Evolutionary conservation across 2,888 invertebrate genomes (phyloP).

Genomic region (Drosophila gaucha): DNA sequence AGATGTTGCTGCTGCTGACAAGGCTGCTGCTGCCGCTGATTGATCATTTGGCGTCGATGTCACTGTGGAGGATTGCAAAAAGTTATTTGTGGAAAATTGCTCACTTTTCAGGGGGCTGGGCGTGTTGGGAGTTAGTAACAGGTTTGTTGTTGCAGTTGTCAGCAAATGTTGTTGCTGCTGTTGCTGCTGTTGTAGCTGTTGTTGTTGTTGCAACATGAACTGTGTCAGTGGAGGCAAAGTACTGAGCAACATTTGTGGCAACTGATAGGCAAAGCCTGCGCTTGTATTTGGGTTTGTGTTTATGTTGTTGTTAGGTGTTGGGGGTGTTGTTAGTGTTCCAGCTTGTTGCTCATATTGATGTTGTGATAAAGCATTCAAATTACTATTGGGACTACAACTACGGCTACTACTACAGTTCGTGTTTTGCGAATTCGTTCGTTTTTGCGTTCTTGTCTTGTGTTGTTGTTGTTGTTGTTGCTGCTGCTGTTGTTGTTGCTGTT

Average conservation of each 20-base stretch:
- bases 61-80: slow-evolving; percentile 84
- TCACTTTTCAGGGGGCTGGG: slow-evolving; percentile 44
- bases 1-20: slow-evolving; percentile 31
- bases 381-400: slow-evolving; percentile 85
- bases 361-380: slow-evolving; percentile 74
- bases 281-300: slow-evolving; percentile 38
- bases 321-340: slow-evolving; percentile 54
- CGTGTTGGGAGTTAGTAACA: slow-evolving; percentile 70
- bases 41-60: slow-evolving; percentile 83
- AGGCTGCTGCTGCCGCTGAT: slow-evolving; percentile 40
- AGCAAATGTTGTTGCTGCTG: slow-evolving; percentile 70
- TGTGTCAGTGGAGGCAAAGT: slow-evolving; percentile 73
- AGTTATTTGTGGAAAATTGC: slow-evolving; percentile 76
- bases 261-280: slow-evolving; percentile 37
- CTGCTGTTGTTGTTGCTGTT: slow-evolving; percentile 25
- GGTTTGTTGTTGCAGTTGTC: slow-evolving; percentile 63
- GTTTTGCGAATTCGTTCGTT: slow-evolving; percentile 81
- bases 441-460: slow-evolving; percentile 74
- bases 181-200: slow-evolving; percentile 65
- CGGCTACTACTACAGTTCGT: slow-evolving; percentile 84
- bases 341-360: slow-evolving; percentile 47
- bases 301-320: slow-evolving; percentile 41
- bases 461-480: too few relatives aligned
- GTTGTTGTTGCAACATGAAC: slow-evolving; percentile 73
- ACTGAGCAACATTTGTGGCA: slow-evolving; percentile 78